Base-by-base conservation (phyloP, 2,888 invertebrate species). In the Meganola albula region DNA sequence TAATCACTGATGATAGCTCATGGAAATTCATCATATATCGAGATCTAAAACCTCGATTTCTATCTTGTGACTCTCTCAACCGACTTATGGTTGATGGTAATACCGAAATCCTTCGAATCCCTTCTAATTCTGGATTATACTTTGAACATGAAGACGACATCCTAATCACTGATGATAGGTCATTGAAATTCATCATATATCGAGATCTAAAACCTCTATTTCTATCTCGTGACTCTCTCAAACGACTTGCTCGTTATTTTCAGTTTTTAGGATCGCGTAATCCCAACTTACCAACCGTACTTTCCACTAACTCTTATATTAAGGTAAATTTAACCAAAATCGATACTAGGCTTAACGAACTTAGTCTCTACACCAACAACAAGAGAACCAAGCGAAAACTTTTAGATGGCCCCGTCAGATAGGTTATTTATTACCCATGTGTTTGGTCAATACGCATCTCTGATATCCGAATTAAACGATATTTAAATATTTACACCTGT, bases 381-480 rank as follows among this genome's bases (percentile, higher is more conserved):
- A n/a, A n/a, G n/a, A n/a, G n/a, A n/a, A 12, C 24, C 2, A 58
- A 56, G 40, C 27, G 56, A 9, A 54, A 60, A 50, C 14, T 56
- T 1, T 10, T 58, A 7, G 53, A 61, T 14, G 59, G 49, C 5
- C 21, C n/a, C n/a, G n/a, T n/a, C n/a, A n/a, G n/a, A n/a, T n/a
- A n/a, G n/a, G n/a, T n/a, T n/a, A n/a, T n/a, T n/a, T n/a, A n/a
- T n/a, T n/a, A n/a, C n/a, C n/a, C n/a, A n/a, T n/a, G n/a, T n/a
- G n/a, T n/a, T n/a, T n/a, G n/a, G n/a, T n/a, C n/a, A n/a, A n/a
- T n/a, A n/a, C n/a, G n/a, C n/a, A n/a, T n/a, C n/a, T n/a, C n/a
- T n/a, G n/a, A n/a, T n/a, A n/a, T n/a, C n/a, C n/a, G n/a, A n/a
- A n/a, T n/a, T n/a, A n/a, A n/a, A n/a, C n/a, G n/a, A n/a, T n/a